Base-by-base conservation (phyloP, 2,888 invertebrate genomes). In the Ariolimax columbianus region DNA sequence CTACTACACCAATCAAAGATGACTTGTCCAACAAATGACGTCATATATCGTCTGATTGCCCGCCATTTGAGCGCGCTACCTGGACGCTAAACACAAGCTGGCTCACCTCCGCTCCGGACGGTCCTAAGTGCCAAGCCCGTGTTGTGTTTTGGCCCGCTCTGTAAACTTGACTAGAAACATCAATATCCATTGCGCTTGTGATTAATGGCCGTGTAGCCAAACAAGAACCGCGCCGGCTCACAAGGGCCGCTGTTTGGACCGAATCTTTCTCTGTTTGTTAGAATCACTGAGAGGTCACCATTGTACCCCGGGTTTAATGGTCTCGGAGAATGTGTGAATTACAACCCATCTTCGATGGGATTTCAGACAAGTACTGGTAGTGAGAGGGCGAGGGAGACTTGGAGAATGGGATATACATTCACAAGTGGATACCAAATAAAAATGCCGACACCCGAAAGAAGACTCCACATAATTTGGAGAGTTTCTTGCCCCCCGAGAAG, bases 91-190 rank as follows among this genome's bases (percentile, higher is more conserved):
- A 55, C 81, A 40, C 72, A 73, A 70, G 55, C 82, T 77, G 82
- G 26, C 55, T 63, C 70, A 83, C 88, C 88, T 82, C 63, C 72
- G 81, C 83, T n/a, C 70, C 84, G 88, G 89, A 85, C 86, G 87
- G 88, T 86, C 88, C 91, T 86, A 92, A 91, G 90, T 92, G 92
- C 91, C 92, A 92, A 89, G 86, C 87, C 89, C 89, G 91, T 91
- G 91, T 86, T 91, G 91, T 91, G 91, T 91, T 92, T 92, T 91
- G 90, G 91, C 92, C 91, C 91, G 92, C 91, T 90, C 91, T 89
- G 90, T 90, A 91, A 90, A 90, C 89, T 89, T 91, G 91, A 92
- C 92, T 91, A 89, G 90, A 90, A 90, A 91, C 92, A 92, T 92
- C 92, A 92, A 92, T 92, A 92, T 91, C 91, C 89, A 90, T 89